Base-by-base conservation (phyloP, 2,113 vertebrate species). In the Paracanthobrama guichenoti region DNA sequence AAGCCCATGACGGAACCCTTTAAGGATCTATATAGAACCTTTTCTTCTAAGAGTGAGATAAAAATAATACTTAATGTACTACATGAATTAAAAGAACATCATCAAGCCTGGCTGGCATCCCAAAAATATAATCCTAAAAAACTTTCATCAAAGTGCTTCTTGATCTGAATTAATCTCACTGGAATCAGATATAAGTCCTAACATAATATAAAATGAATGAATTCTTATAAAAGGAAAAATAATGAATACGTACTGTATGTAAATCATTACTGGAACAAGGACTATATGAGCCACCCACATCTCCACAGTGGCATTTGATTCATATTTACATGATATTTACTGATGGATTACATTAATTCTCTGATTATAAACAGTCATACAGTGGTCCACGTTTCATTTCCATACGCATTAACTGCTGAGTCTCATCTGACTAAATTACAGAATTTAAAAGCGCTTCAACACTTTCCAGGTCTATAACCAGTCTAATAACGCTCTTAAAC, bases 341-440 rank as follows among this genome's bases (percentile, higher is more conserved):
- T 85, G 78, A 85, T 83, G 48, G 60, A 53, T 48, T 35, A 28
- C n/a, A 83, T 85, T 74, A 53, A 83, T 72, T 60, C 66, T 44
- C 20, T 9, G n/a, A 44, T 14, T 28, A 22, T 46, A 80, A 59
- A 79, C 6, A 69, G 62, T 73, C 50, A 50, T 26, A 74, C 73
- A 74, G 64, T 62, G 39, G 16, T 14, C 10, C 4, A 22, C 5
- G 24, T 76, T 69, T 74, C 5, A 76, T 82, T 73, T 83, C 48
- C 44, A 50, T 78, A 64, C 20, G n/a, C 55, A 82, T 82, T 86
- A 69, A 28, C 67, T 82, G 73, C 60, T 57, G 39, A 71, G 48
- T 39, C 18, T 3, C 18, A 0, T 69, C 66, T 39, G 66, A 69
- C 18, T 44, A 67, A 78, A 55, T 55, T 35, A 31, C 26, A 4